A percentile compares a stretch with the other conserved stretches of the same genome.
Conservation (phyloP, 2,113 vertebrate species). For the Phodopus roborovskii region DNA sequence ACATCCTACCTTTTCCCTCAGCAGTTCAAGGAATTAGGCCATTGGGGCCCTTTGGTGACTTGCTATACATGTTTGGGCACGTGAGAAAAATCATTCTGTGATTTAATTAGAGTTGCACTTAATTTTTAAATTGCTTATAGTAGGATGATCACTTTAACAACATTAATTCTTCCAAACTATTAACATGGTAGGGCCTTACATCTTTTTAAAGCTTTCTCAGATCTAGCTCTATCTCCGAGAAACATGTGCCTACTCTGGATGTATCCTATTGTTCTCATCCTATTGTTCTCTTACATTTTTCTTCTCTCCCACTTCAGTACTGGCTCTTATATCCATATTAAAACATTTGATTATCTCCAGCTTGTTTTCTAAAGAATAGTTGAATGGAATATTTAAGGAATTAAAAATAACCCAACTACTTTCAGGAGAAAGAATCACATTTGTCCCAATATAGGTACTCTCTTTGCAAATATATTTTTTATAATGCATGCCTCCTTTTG, state of each 20-base stretch:
- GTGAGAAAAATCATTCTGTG: not conserved
- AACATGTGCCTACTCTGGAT: not conserved
- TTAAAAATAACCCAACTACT: not conserved
- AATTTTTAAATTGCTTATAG: not conserved
- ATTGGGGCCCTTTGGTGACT: not conserved
- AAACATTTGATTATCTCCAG: not conserved
- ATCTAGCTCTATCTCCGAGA: not conserved
- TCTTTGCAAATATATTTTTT: not conserved
- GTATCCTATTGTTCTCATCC: not conserved
- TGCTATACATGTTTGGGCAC: not conserved
- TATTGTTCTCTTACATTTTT: not conserved
- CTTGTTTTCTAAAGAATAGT: not conserved
- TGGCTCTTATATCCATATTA: too few relatives aligned
- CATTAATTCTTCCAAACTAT: not conserved
- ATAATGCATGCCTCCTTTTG: not conserved
- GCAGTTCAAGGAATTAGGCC: not conserved
- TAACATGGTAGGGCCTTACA: not conserved
- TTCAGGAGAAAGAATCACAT: not conserved
- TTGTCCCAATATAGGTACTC: not conserved
- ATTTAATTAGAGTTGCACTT: not conserved
- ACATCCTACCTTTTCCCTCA: not conserved
- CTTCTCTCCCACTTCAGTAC: not conserved
- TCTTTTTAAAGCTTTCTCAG: not conserved
- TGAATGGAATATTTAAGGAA: not conserved
- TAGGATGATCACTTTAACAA: not conserved